Evolutionary conservation across 2,113 vertebrate species (phyloP).

Genomic region (Sula dactylatra): DNA sequence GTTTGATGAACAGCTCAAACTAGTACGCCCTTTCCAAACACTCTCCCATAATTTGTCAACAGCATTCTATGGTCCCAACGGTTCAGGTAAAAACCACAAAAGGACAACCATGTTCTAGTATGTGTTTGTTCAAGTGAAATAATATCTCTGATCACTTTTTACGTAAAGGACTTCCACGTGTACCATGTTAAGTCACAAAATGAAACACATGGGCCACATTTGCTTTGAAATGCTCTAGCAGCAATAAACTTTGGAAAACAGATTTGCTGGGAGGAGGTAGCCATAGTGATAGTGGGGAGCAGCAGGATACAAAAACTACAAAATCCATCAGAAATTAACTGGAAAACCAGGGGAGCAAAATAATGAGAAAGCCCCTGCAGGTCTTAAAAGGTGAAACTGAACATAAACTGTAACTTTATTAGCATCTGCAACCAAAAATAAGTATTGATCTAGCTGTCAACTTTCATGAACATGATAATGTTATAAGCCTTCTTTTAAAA

Average conservation of each 20-base stretch:
- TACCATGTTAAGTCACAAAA: not conserved
- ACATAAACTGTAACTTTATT: not conserved
- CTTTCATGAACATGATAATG: not conserved
- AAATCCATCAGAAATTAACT: not conserved
- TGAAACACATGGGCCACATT: not conserved
- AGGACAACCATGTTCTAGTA: not conserved
- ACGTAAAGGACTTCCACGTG: not conserved
- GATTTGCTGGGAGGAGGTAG: not conserved
- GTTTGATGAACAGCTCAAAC: not conserved
- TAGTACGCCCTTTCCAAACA: not conserved
- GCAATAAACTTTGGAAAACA: not conserved
- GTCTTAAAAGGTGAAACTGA: not conserved
- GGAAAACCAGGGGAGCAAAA: not conserved
- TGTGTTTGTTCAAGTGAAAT: not conserved
- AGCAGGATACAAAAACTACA: not conserved
- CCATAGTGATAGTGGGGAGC: not conserved
- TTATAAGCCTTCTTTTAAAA: not conserved
- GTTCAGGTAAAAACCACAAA: not conserved
- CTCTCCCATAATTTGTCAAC: not conserved
- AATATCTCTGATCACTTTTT: not conserved
- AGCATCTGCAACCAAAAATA: conserved; percentile 2
- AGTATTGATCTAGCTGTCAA: not conserved
- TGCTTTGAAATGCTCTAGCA: not conserved
- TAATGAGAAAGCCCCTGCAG: not conserved
- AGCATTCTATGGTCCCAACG: not conserved